Evolutionary conservation across 1,140 invertebrate genomes (phyloP), one percentile per base, ranked within the genome.

Genomic region (Solenopsis invicta): DNA sequence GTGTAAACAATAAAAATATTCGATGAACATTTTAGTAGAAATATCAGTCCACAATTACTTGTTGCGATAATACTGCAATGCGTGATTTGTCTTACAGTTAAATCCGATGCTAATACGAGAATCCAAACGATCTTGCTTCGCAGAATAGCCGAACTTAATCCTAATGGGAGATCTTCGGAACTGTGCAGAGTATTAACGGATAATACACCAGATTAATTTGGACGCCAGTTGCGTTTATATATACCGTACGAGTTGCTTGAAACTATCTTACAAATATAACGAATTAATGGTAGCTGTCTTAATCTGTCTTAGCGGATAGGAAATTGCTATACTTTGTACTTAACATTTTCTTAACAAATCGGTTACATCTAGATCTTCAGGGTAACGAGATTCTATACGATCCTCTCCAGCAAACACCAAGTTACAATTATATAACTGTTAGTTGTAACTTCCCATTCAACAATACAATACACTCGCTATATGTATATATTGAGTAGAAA

Each of bases 141-240:
- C 66, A 59, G 50, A 67, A 75, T 18, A 54, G 16, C 16, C 21
- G 64, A 45, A 71, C 85, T 89, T 89, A 88, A 84, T 89, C 56
- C 59, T 87, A 88, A 21, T 89, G 41, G n/a, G 74, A 90, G 88
- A 90, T 90, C 89, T 67, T 87, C 59, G 72, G 52, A 59, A 59
- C 48, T 56, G 69, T 67, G 50, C 29, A 45, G 56, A 69, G 41
- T 41, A 41, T 41, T 41, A 56, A n/a, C 21, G 29, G 21, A 72
- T 82, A 59, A 82, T 59, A 52, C 41, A 82, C 41, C 41, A 41
- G 9, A 41, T 81, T 69, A 75, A 84, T 37, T 75, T 50, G 29
- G 13, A 2, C 13, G 29, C 61, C 59, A 69, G 56, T 69, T 81
- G 69, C 37, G 52, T 75, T 24, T 75, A 45, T 59, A 45, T 34